Base-by-base conservation (phyloP, 2,797 vertebrate species). In the Gymnoscopelus braueri region DNA sequence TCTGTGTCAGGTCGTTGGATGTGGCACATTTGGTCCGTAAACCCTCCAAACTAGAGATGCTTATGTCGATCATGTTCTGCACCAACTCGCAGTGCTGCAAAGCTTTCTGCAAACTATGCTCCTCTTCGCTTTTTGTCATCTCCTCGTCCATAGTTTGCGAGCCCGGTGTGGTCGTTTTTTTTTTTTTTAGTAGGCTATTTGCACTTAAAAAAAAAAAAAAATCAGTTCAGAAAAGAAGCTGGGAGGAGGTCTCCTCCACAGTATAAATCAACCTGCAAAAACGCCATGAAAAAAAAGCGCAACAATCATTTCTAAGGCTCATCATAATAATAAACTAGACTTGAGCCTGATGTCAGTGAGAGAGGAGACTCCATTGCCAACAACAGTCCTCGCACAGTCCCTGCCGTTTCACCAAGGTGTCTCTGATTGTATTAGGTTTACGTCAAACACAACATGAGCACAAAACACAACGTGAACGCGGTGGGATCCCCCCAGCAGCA, bases 41-140 rank as follows among this genome's bases (percentile, higher is more conserved):
- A 91, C 97, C 97, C 93, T 98, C 97, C 93, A 98, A 92, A 92
- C 96, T 98, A 90, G 96, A 97, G 93, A 98, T 97, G 94, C 97
- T 98, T 93, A 98, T 96, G 93, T 98, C 97, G 87, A 98, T 98
- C 97, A 98, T 98, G 87, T 98, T 97, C 80, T 98, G 97, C 92
- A 98, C 96, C 94, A 98, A 91, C 92, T 98, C 96, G 93, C 97
- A 98, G 95, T 98, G 96, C 95, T 98, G 96, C 94, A 98, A 93
- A 91, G 97, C 97, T 96, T 97, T 98, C 89, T 98, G 96, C 96
- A 96, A 94, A 96, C 96, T 96, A 87, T 94, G 95, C 92, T 94
- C 94, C 92, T 96, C 96, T 86, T 96, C 96, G 95, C 94, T 95
- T 94, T 94, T 95, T 91, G 95, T 95, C 95, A 95, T 95, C 91